Base-by-base conservation (phyloP, 2,888 invertebrate species). In the Augiades crinisus region DNA sequence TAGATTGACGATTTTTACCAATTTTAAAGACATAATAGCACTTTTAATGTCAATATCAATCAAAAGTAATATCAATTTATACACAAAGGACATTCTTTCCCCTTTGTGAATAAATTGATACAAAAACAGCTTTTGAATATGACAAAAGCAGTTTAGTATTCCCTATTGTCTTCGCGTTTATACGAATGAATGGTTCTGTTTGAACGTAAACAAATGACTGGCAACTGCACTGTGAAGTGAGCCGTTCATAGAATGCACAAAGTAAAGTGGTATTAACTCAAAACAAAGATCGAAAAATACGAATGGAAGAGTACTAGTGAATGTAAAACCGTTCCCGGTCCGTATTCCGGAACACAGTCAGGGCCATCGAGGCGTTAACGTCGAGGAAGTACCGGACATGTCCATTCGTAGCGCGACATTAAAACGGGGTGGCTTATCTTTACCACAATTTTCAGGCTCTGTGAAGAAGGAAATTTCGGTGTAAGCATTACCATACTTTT, bases 401-500 rank as follows among this genome's bases (percentile, higher is more conserved):
- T 64, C 64, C 64, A 61, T 62, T 64, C 56, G 56, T 61, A 58
- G 43, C 40, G 53, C 59, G 53, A 60, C 61, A 62, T 68, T 65
- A 64, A 61, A 57, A 61, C 58, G 47, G 59, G 57, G 58, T 57
- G 44, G 61, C 64, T 66, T 68, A 68, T 67, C 67, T 58, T 56
- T 53, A 41, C 44, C 50, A 60, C 55, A n/a, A 8, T 41, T 49
- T 46, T 45, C 27, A 22, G 45, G 19, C 12, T 16, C 27, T n/a
- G 24, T 24, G 43, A 44, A 12, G 30, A 31, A 44, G 31, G 43
- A 41, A 38, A 38, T 21, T 12, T 21, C 30, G 5, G 27, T 4
- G n/a, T 27, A 27, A 10, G 10, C 1, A 10, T 27, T 27, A 3
- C 10, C n/a, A n/a, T n/a, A n/a, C n/a, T n/a, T n/a, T n/a, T n/a